Base-by-base conservation (phyloP, 1,140 invertebrate genomes). In the Nasonia longicornis region DNA sequence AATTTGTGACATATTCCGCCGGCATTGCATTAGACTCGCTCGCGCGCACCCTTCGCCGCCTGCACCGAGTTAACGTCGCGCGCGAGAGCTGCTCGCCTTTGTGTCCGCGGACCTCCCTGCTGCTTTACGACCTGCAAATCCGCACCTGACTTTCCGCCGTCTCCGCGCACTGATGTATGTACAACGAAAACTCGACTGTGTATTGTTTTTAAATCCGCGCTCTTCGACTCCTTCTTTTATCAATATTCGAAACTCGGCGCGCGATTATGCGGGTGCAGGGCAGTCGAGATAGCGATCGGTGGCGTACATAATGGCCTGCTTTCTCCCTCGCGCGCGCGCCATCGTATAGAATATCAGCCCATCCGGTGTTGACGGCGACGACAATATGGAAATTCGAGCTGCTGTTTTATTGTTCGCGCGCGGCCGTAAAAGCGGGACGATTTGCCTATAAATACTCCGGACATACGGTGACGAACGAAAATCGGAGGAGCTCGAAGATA, bases 1-100 rank as follows among this genome's bases (percentile, higher is more conserved):
- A 90, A 91, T 91, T 91, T 89, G 85, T 89, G 88, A 90, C 90
- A 90, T 89, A 90, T 90, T 90, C 89, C 52, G 52, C 20, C 86
- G 86, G 88, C 86, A 87, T 88, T 88, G 88, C 88, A 85, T 88
- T 87, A 87, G 83, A 58, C 84, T 81, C 58, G 4, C 52, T 31
- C 52, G 71, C 42, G 66, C 64, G 66, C 64, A 20, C 70, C 71
- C 66, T 73, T 72, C 74, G 29, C 80, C 83, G 81, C 82, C 78
- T 79, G 82, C 79, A 78, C 66, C 76, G 82, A 84, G 83, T 84
- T 85, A 81, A 84, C 83, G 83, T 83, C 80, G n/a, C 82, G n/a
- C 12, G 14, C 12, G 48, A 52, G 45, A 48, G 45, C 45, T 52
- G 16, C 81, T 66, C 66, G 72, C 69, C 84, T 86, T 84, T 87